Evolutionary conservation across 2,888 invertebrate species (phyloP).

Genomic region (Ceraclea dissimilis): DNA sequence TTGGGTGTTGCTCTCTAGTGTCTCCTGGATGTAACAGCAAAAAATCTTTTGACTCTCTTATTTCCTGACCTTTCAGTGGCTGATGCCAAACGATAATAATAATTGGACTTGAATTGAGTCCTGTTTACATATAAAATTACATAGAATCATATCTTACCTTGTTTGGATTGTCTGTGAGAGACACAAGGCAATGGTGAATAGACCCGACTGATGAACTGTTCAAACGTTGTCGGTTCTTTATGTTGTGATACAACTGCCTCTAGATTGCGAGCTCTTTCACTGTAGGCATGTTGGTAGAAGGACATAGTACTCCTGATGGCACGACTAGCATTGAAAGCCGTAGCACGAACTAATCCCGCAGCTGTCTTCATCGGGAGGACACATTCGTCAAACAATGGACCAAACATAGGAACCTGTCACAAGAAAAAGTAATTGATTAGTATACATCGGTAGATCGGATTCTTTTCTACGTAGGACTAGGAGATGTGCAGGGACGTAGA

Average conservation of each 20-base stretch:
- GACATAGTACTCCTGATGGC: constrained; percentile 84
- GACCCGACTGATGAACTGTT: constrained; percentile 72
- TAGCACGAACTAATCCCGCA: constrained; percentile 81
- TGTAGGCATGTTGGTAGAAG: constrained; percentile 88
- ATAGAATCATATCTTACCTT: constrained; percentile 11
- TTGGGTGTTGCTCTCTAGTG: too few relatives aligned
- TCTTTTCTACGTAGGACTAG: too few relatives aligned
- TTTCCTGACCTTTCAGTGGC: too few relatives aligned
- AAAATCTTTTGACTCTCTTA: too few relatives aligned
- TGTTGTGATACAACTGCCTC: constrained; percentile 80
- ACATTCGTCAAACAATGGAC: constrained; percentile 91
- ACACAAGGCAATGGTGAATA: constrained; percentile 57
- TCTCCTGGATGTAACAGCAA: too few relatives aligned
- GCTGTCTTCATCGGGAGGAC: constrained; percentile 50
- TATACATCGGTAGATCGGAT: too few relatives aligned
- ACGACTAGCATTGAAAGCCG: constrained; percentile 87
- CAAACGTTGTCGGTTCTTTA: constrained; percentile 83
- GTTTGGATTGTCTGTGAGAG: constrained; percentile 13
- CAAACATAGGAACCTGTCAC: constrained; percentile 78
- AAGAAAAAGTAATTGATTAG: background rate
- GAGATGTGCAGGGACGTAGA: too few relatives aligned
- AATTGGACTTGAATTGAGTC: too few relatives aligned
- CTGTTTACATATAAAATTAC: too few relatives aligned
- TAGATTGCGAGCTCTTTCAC: constrained; percentile 80
- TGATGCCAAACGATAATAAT: too few relatives aligned